Evolutionary conservation across 2,113 vertebrate genomes (phyloP).

Genomic region (Pungitius pungitius): DNA sequence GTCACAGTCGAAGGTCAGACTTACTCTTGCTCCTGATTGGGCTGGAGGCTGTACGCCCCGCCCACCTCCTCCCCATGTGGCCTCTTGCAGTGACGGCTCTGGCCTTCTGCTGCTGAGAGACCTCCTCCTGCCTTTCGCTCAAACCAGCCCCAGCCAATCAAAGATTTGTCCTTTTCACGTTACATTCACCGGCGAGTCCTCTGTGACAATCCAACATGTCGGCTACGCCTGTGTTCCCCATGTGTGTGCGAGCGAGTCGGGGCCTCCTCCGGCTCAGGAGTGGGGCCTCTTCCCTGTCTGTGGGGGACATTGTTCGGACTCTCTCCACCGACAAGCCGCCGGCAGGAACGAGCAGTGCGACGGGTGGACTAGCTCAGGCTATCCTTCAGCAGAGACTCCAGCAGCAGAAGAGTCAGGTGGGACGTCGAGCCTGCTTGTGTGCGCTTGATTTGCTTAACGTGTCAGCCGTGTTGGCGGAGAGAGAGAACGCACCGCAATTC

Average conservation of each 20-base stretch:
- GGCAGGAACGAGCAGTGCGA: constrained; percentile 24
- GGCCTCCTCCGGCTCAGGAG: constrained; percentile 71
- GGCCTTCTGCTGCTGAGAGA: not conserved
- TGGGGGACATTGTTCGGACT: constrained; percentile 44
- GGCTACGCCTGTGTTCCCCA: constrained; percentile 76
- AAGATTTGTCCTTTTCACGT: constrained; percentile 65
- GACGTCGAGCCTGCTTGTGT: not conserved
- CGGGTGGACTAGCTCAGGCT: constrained; percentile 78
- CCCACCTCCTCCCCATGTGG: not conserved
- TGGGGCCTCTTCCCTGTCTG: constrained; percentile 17
- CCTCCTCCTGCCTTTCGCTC: constrained; percentile 33
- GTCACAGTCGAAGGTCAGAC: constrained; percentile 67
- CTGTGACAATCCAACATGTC: constrained; percentile 78
- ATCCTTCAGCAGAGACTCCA: constrained; percentile 80
- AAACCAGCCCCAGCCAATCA: constrained; percentile 62
- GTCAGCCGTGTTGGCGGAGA: not conserved
- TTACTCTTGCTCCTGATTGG: constrained; percentile 56
- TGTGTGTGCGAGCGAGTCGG: constrained; percentile 79
- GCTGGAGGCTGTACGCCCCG: rapidly evolving
- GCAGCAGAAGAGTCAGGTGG: constrained; percentile 76
- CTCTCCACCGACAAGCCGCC: constrained; percentile 59
- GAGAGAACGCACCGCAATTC: rapidly evolving
- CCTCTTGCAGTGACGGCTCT: not conserved
- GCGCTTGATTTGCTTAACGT: not conserved
- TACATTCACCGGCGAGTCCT: constrained; percentile 49